Base-by-base conservation (phyloP, 2,113 vertebrate genomes). In the Coturnix japonica region DNA sequence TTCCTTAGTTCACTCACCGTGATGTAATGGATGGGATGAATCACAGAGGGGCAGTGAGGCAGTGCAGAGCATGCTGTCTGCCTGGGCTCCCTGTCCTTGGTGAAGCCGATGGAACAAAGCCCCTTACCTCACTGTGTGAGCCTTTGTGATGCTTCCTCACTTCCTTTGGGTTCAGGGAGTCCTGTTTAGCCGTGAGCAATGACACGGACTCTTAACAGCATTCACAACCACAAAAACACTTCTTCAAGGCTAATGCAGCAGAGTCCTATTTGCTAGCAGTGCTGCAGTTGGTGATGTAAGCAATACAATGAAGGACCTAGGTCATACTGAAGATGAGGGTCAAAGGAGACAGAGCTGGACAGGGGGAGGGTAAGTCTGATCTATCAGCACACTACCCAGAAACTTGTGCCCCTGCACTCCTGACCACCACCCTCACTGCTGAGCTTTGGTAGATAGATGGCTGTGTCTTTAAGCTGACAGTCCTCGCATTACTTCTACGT, bases 151-250 rank as follows among this genome's bases (percentile, higher is more conserved):
- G 30, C 26, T 59, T 66, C 18, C 44, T 51, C 12, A 18, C 53
- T 66, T 57, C 35, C 46, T 53, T 74, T 13, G 28, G 54, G 23
- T 15, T 9, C 10, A 44, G 23, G n/a, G 6, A 28, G 13, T 3
- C 35, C 22, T 23, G 44, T 35, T 54, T 0, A 0, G 14, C 53
- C 6, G 0, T 1, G 28, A 25, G 4, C 31, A 56, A 43, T 31
- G 39, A 56, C 8, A 69, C 26, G 49, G 43, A 11, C 53, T 28
- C 47, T 17, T 15, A 25, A 14, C 47, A 49, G 13, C 23, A 49
- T 49, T 49, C 47, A 49, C 13, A 49, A 25, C 47, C 47, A 49
- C 47, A 25, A 14, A 49, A 49, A 25, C 23, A 25, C 47, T 25
- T 25, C 47, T 49, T 23, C 47, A 49, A 49, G 47, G 47, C 47